Evolutionary conservation across 2,797 vertebrate species (phyloP), one percentile per base, ranked within the genome.

Genomic region (Neosilurus mollespiculum): DNA sequence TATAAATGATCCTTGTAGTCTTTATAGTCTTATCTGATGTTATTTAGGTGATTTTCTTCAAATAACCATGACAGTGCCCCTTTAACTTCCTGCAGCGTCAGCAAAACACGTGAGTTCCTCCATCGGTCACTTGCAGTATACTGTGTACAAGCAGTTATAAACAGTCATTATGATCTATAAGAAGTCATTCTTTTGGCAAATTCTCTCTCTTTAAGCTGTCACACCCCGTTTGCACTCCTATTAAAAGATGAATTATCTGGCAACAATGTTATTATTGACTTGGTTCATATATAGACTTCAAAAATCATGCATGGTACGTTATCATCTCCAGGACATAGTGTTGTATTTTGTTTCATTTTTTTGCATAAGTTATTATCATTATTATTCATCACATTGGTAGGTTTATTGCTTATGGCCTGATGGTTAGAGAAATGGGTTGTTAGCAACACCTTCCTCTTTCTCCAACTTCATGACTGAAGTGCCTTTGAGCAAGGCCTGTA

Each of bases 341-440:
- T 22, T 51, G 9, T 2, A 43, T 43, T 43, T 43, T 43, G 0
- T 43, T 43, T 43, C 4, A 5, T 43, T 43, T 43, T 15, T 53
- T 78, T 78, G 61, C 61, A 30, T 65, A 78, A 65, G 51, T 51
- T 77, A 18, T 30, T 30, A 30, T n/a, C n/a, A n/a, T 56, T 11
- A 56, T 56, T 14, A 43, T 77, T 77, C 3, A 20, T 14, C 34
- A 12, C 22, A n/a, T 22, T 43, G 34, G 20, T 34, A n/a, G 18
- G 43, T 43, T 43, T 43, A 43, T 43, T 43, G 43, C 8, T 43
- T 2, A 43, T 43, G 43, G 8, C 43, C 43, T 43, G 43, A 43
- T 43, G 43, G 43, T 43, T 43, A 43, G 43, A 43, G 43, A 43
- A 43, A 43, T 43, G 4, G 43, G 43, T 43, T 8, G 43, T 43